Conservation (phyloP, 2,113 vertebrate genomes). For the Odontesthes bonariensis region DNA sequence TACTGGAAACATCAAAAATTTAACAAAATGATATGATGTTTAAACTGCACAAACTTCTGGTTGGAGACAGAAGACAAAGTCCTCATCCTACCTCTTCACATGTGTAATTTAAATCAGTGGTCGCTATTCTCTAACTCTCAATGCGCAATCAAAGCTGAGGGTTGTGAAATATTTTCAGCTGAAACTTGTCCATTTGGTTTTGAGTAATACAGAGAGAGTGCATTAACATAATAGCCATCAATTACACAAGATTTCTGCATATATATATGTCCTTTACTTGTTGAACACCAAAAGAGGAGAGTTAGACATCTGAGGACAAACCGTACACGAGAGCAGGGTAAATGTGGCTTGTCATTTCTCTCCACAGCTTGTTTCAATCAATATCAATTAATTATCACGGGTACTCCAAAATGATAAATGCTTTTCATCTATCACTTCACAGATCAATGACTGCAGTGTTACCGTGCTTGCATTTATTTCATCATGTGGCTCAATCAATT, state of each 20-base stretch:
- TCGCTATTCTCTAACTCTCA: slow-evolving; percentile 67
- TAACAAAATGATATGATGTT: slow-evolving; percentile 73
- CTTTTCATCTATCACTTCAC: slow-evolving; percentile 71
- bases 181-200: slow-evolving; percentile 76
- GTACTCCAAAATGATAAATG: slow-evolving; percentile 71
- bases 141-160: slow-evolving; percentile 77
- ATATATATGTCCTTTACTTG: slow-evolving; percentile 56
- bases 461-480: slow-evolving; percentile 68
- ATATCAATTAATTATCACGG: slow-evolving; percentile 74
- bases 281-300: slow-evolving; percentile 56
- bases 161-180: slow-evolving; percentile 70
- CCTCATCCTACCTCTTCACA: slow-evolving; percentile 69
- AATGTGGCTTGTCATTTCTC: slow-evolving; percentile 46
- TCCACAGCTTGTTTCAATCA: slow-evolving; percentile 54
- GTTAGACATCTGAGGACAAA: slow-evolving; percentile 58
- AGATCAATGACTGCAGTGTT: slow-evolving; percentile 73
- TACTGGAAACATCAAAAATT: slow-evolving; percentile 71
- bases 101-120: slow-evolving; percentile 73
- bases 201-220: slow-evolving; percentile 78
- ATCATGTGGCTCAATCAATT: slow-evolving; percentile 57
- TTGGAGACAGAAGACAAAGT: slow-evolving; percentile 53
- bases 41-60: slow-evolving; percentile 66
- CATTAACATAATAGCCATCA: slow-evolving; percentile 80
- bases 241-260: slow-evolving; percentile 76
- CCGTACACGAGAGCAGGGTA: slow-evolving; percentile 26